phyloP scores from a whole-genome alignment of 2,888 invertebrate species.

The Apamea epomidion region DNA sequence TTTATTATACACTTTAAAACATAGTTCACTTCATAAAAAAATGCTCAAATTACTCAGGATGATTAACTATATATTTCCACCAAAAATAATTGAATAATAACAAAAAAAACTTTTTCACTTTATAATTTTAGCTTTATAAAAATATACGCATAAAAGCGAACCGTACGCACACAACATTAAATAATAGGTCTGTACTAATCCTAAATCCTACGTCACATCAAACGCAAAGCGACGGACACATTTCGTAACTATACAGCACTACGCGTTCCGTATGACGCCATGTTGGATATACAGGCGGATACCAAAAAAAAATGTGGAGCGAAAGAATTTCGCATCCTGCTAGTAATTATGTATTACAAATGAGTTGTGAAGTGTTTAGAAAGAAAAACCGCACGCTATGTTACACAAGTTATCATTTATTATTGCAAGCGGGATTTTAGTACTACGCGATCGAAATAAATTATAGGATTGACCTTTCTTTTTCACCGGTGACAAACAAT shows the following conservation, averaged over 20 bases:
- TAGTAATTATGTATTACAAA: constrained; percentile 43
- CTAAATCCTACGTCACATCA: constrained; percentile 2
- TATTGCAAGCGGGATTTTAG: not conserved
- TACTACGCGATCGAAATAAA: constrained; percentile 3
- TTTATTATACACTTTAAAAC: no score
- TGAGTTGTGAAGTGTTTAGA: constrained; percentile 34
- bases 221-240: not conserved
- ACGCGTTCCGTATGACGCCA: constrained; percentile 30
- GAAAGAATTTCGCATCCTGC: constrained; percentile 47
- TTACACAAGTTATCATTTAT: constrained; percentile 30
- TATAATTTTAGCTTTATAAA: no score
- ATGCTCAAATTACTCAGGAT: not conserved
- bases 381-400: not conserved
- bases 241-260: constrained; percentile 4
- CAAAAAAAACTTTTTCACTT: no score
- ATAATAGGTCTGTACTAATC: not conserved
- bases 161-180: no score
- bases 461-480: not conserved
- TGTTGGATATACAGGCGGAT: constrained; percentile 30
- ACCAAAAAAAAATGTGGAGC: constrained; percentile 33
- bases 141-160: not conserved
- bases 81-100: not conserved
- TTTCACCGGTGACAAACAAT: no score
- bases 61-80: not conserved
- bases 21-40: not conserved